Evolutionary conservation across 2,797 vertebrate species (phyloP).

Genomic region (Thaleichthys pacificus): DNA sequence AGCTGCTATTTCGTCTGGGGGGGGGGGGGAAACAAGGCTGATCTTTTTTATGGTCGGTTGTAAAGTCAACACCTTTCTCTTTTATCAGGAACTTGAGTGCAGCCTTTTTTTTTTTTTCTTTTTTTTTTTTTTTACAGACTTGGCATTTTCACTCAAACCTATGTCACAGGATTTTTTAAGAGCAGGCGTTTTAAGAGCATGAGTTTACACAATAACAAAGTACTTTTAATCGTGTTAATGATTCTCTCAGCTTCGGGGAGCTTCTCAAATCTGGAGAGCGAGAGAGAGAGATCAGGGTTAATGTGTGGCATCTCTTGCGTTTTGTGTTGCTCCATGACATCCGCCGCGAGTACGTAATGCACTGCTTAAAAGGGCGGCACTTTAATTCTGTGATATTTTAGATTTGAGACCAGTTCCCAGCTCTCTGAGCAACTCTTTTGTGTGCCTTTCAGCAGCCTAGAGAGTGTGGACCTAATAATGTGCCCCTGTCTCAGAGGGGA

Average conservation of each 20-base stretch:
- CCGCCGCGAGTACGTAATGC: neutral
- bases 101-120: constrained; percentile 30
- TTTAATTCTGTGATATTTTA: neutral
- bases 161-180: constrained; percentile 35
- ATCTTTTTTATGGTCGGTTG: too few relatives aligned
- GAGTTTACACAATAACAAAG: constrained; percentile 44
- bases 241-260: constrained; percentile 49
- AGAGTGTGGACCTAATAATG: constrained; percentile 1
- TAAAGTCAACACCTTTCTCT: neutral
- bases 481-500: constrained; percentile 13
- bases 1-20: too few relatives aligned
- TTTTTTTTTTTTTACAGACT: constrained; percentile 37
- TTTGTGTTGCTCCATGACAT: constrained; percentile 7
- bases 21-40: too few relatives aligned
- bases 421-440: constrained; percentile 12
- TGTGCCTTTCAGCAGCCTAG: constrained; percentile 15
- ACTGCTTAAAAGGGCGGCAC: neutral
- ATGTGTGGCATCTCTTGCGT: constrained; percentile 8
- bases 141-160: constrained; percentile 20
- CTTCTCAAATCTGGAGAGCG: constrained; percentile 11
- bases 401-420: constrained; percentile 34
- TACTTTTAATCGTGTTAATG: constrained; percentile 61
- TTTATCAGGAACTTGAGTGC: constrained; percentile 6
- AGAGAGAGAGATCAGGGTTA: constrained; percentile 31
- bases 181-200: constrained; percentile 27